A percentile compares a stretch with the other conserved stretches of the same genome.
These are phyloP conservation scores for Vulpes vulpes DNA, from an alignment of 2,113 vertebrate species.

Conservation along the genomic window DNA sequence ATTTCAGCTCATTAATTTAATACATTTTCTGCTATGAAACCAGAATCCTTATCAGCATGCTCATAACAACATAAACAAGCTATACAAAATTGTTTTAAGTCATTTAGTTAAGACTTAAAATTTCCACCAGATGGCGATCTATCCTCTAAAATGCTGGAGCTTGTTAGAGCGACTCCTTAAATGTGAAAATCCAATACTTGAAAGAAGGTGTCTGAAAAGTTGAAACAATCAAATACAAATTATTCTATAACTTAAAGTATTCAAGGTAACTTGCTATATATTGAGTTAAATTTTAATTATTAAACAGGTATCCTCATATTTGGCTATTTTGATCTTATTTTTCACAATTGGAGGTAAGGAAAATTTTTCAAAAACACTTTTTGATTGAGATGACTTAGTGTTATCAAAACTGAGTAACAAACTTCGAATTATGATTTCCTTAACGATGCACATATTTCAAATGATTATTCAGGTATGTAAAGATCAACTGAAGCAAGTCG, in stretches of 20 bases:
- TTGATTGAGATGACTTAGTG: background rate
- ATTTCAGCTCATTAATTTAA: constrained; percentile 53
- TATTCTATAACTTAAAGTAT: background rate
- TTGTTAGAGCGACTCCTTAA: background rate
- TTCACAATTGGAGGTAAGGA: background rate
- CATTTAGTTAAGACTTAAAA: background rate
- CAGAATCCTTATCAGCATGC: background rate
- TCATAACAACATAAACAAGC: background rate
- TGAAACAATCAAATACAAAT: constrained; percentile 42
- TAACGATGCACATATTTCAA: background rate
- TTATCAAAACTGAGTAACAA: background rate
- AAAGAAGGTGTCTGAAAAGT: constrained; percentile 34
- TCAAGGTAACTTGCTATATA: background rate
- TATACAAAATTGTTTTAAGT: background rate
- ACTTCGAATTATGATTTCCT: background rate
- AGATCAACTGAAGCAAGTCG: background rate
- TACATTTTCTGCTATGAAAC: background rate
- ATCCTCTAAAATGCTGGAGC: constrained; percentile 77
- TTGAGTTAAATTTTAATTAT: background rate
- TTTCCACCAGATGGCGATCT: constrained; percentile 87
- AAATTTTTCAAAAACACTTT: background rate
- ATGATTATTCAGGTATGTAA: background rate
- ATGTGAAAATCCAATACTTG: background rate
- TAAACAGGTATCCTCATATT: background rate
- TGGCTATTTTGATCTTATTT: background rate